Base-by-base conservation (phyloP, 2,797 vertebrate species). In the Xerus rutilus region DNA sequence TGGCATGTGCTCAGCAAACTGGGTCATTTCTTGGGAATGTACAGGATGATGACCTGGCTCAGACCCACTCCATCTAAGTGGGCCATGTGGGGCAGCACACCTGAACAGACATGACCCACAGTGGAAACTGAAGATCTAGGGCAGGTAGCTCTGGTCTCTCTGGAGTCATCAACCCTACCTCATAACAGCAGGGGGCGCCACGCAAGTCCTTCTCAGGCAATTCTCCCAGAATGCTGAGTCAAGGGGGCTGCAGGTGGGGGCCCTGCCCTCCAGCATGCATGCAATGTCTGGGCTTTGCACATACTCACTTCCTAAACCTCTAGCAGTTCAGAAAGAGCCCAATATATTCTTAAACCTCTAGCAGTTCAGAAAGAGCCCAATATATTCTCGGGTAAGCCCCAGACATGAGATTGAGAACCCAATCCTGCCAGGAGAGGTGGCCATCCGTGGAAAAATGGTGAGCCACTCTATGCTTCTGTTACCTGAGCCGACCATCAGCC, bases 211-310 rank as follows among this genome's bases (percentile, higher is more conserved):
- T 2, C 62, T 0, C 8, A 0, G 1, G 20, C 62, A 17, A 62
- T 28, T 17, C 32, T 3, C 23, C 7, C 1, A 14, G 70, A 39
- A 1, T 10, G 8, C 64, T 3, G 28, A 1, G 7, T 30, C 35
- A 8, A 35, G 78, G 32, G 25, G n/a, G 5, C 39, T 13, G 3
- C 14, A 32, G 54, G 32, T 5, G 0, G 1, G 52, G 70, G 5
- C 10, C 39, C 62, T 59, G 23, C 0, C 20, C 39, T 28, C 9
- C 0, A 0, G 39, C 43, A 79, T 25, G 17, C 57, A 1, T 0
- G 0, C 14, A 25, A 77, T 1, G 15, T 20, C 0, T 0, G 4
- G 47, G 47, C 28, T 32, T 59, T 81, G 28, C 8, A 0, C 23
- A 7, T 3, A n/a, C n/a, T n/a, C 47, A n/a, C 43, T 32, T 17